A percentile compares a stretch with the other conserved stretches of the same genome.
These are phyloP conservation scores for Ornithoptera priamus DNA, from an alignment of 2,888 invertebrate genomes.

Conservation along the genomic window DNA sequence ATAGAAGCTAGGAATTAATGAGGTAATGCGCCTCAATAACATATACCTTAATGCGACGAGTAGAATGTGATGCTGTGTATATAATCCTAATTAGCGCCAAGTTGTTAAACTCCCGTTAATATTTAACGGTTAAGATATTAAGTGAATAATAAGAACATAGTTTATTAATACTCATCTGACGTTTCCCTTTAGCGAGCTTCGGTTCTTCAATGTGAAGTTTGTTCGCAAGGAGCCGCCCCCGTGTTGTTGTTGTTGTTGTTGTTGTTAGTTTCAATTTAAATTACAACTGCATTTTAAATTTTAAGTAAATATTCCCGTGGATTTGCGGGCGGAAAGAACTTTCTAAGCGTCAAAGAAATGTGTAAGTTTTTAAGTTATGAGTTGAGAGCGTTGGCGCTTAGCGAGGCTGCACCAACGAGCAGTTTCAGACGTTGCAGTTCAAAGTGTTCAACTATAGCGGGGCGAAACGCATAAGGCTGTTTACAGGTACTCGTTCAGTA, in stretches of 20 bases:
- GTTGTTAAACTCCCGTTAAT: too few species aligned
- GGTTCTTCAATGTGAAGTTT: too few species aligned
- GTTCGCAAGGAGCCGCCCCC: neutral
- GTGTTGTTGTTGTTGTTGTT: neutral
- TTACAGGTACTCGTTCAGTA: too few species aligned
- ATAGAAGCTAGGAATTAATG: too few species aligned
- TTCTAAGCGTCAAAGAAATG: slow-evolving; percentile 24
- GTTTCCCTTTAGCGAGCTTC: slow-evolving; percentile 12
- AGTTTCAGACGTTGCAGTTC: neutral
- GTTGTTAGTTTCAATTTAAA: slow-evolving; percentile 24
- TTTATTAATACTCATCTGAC: neutral
- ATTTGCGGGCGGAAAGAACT: slow-evolving; percentile 8
- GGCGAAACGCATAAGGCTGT: too few species aligned
- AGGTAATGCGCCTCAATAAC: too few species aligned
- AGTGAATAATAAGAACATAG: too few species aligned
- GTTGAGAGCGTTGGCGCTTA: slow-evolving; percentile 6
- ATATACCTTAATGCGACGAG: too few species aligned
- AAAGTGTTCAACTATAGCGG: too few species aligned
- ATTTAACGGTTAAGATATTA: too few species aligned
- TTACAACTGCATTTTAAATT: slow-evolving; percentile 28
- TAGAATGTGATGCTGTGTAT: too few species aligned
- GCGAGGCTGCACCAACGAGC: neutral
- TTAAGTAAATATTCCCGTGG: slow-evolving; percentile 17
- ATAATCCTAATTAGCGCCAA: too few species aligned
- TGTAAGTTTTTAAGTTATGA: slow-evolving; percentile 18